Conservation (phyloP, 2,113 vertebrate genomes). For the Phaetusa simplex region DNA sequence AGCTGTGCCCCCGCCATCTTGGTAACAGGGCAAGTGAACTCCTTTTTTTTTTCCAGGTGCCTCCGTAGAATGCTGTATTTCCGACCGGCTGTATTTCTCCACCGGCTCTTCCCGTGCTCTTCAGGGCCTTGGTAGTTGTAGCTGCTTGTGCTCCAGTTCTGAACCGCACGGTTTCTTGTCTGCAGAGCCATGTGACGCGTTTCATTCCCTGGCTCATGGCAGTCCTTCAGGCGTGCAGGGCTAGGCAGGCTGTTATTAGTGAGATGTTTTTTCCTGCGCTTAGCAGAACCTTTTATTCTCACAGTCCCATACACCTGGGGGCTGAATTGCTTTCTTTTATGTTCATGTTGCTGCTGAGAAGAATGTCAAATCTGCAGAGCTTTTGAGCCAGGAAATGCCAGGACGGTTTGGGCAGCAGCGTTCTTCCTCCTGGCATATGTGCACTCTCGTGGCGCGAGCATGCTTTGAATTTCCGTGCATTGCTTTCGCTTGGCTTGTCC, state of each 20-base stretch:
- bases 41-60: background rate
- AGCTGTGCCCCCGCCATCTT: background rate
- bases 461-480: background rate
- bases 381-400: background rate
- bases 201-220: background rate
- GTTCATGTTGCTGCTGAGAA: background rate
- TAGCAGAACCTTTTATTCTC: background rate
- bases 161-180: background rate
- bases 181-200: background rate
- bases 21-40: accelerated
- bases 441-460: background rate
- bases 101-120: background rate
- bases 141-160: background rate
- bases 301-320: background rate
- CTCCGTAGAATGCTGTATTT: background rate
- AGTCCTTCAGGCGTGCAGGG: background rate
- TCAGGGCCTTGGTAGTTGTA: background rate
- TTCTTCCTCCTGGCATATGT: background rate
- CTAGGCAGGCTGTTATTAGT: background rate
- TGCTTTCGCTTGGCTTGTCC: background rate
- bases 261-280: background rate
- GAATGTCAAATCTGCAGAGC: background rate
- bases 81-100: background rate
- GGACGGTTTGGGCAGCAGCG: background rate
- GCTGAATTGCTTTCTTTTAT: background rate